These are phyloP conservation scores for Nothoprocta perdicaria DNA, from an alignment of 2,113 vertebrate genomes.

Conservation along the genomic window DNA sequence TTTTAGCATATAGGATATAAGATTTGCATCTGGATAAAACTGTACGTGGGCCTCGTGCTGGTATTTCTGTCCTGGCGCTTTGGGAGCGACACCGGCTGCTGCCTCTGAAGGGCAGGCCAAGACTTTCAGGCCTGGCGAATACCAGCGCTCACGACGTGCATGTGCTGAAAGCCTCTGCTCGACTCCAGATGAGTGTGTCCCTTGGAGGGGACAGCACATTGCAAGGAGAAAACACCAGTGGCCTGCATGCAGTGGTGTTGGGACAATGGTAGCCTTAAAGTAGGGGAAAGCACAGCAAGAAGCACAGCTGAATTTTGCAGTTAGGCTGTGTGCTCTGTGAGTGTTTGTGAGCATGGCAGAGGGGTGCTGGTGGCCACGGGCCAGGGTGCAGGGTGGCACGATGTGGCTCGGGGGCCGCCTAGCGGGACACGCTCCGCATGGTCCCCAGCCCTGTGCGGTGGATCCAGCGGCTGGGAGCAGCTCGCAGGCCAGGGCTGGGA, in stretches of 20 bases:
- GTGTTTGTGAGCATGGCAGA: not conserved
- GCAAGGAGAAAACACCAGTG: not conserved
- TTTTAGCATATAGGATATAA: not conserved
- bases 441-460: fast-evolving
- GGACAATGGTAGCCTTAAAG: not conserved
- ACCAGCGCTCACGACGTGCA: not conserved
- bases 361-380: not conserved
- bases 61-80: fast-evolving
- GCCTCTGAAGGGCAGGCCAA: not conserved
- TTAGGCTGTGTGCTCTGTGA: not conserved
- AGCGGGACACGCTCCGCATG: not conserved
- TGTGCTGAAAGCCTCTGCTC: not conserved
- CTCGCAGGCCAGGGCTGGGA: not conserved
- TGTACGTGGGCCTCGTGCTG: not conserved
- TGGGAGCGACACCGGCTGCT: not conserved
- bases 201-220: fast-evolving
- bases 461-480: not conserved
- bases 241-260: not conserved
- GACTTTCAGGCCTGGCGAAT: not conserved
- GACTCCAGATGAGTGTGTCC: not conserved
- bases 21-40: not conserved
- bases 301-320: not conserved
- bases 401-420: slow-evolving; percentile 20
- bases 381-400: fast-evolving
- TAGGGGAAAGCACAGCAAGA: not conserved